A percentile compares a stretch with the other conserved stretches of the same genome.
phyloP scores from a whole-genome alignment of 2,888 invertebrate genomes.

The Caenorhabditis wallacei region DNA sequence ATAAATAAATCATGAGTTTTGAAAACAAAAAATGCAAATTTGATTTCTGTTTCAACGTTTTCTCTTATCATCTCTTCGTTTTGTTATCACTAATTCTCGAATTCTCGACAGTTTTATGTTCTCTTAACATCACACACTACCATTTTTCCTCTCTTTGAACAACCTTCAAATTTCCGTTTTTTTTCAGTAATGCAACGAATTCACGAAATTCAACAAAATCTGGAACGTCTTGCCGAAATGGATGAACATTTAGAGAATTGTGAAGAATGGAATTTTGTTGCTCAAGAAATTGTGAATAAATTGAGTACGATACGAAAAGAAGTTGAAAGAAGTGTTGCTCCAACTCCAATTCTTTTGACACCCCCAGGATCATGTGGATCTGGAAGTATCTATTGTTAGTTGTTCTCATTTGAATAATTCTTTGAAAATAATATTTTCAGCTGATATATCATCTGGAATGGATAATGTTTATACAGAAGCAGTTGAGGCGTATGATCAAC shows the following conservation, averaged over 20 bases:
- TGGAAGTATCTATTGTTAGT: constrained; percentile 65
- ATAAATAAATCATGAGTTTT: neutral
- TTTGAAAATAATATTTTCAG: constrained; percentile 14
- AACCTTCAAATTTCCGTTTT: neutral
- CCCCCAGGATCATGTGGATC: constrained; percentile 62
- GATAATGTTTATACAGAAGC: constrained; percentile 64
- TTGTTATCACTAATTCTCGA: constrained; percentile 21
- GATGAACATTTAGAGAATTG: constrained; percentile 56
- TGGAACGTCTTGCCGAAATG: constrained; percentile 50
- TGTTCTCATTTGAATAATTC: neutral
- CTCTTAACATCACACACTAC: constrained; percentile 17
- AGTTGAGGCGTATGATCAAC: constrained; percentile 70
- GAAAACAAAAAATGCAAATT: constrained; percentile 41
- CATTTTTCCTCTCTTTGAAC: constrained; percentile 3
- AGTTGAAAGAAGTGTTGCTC: constrained; percentile 39
- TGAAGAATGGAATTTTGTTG: constrained; percentile 63
- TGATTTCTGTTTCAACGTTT: neutral
- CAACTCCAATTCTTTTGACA: constrained; percentile 49
- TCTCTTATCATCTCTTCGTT: constrained; percentile 21
- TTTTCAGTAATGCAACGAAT: constrained; percentile 51
- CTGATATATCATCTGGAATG: constrained; percentile 43
- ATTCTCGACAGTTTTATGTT: neutral
- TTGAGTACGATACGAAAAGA: constrained; percentile 55
- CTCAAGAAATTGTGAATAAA: constrained; percentile 58
- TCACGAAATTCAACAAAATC: constrained; percentile 47